A percentile compares a stretch with the other conserved stretches of the same genome.
These are phyloP conservation scores for Chelonoidis abingdonii DNA, from an alignment of 2,113 vertebrate genomes.

Conservation along the genomic window DNA sequence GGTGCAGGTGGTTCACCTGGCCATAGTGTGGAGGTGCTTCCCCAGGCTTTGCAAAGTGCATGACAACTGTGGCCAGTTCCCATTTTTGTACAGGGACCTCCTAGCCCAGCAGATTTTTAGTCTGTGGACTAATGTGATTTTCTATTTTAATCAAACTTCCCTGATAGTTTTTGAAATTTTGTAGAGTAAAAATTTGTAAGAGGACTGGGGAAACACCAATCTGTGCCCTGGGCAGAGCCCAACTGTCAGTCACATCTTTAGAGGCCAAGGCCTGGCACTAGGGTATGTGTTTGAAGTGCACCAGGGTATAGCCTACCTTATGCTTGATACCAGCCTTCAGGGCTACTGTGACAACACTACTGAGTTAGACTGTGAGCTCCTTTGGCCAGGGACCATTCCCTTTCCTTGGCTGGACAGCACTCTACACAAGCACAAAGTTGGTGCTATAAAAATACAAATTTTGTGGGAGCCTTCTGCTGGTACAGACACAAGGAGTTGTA, in stretches of 20 bases:
- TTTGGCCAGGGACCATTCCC: not conserved
- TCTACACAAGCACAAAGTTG: not conserved
- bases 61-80: not conserved
- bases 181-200: not conserved
- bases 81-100: not conserved
- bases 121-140: slow-evolving; percentile 2
- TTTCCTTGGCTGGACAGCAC: slow-evolving; percentile 2
- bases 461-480: not conserved
- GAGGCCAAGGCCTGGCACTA: not conserved
- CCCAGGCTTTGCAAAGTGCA: not conserved
- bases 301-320: not conserved
- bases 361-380: not conserved
- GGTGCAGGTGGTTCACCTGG: not conserved
- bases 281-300: not conserved
- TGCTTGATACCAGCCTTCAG: not conserved
- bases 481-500: not conserved
- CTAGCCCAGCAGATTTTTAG: not conserved
- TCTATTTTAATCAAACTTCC: not conserved
- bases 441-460: not conserved
- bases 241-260: not conserved
- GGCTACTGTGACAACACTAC: not conserved
- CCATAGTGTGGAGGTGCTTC: not conserved
- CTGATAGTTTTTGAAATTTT: not conserved
- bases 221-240: not conserved
- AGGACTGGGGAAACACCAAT: not conserved